Conservation (phyloP, 2,888 invertebrate genomes). For the Lymantria dispar region DNA sequence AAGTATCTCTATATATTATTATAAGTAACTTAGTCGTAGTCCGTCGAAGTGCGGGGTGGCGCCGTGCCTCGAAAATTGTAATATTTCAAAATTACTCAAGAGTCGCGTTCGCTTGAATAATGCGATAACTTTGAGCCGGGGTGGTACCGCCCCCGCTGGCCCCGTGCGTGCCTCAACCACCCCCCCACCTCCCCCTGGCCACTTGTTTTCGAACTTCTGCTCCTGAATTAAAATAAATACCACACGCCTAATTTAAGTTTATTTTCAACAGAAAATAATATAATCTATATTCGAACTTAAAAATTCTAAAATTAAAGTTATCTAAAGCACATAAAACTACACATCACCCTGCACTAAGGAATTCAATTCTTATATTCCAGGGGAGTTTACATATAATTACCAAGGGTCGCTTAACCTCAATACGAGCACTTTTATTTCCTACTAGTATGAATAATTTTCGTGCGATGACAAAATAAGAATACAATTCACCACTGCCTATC, state of each 20-base stretch:
- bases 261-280: slow-evolving; percentile 13
- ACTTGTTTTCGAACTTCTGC: slow-evolving; percentile 78
- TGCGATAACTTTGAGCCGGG: slow-evolving; percentile 73
- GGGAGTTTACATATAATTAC: too few relatives aligned
- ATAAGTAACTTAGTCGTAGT: slow-evolving; percentile 46
- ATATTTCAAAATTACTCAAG: slow-evolving; percentile 83
- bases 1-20: slow-evolving; percentile 16
- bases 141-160: slow-evolving; percentile 45
- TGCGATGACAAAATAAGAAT: too few relatives aligned
- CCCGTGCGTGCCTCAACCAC: slow-evolving; percentile 60
- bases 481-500: too few relatives aligned
- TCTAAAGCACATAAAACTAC: too few relatives aligned
- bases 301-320: too few relatives aligned
- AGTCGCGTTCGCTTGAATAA: slow-evolving; percentile 81
- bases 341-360: too few relatives aligned
- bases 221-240: slow-evolving; percentile 75
- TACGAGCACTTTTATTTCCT: too few relatives aligned
- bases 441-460: too few relatives aligned
- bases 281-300: too few relatives aligned
- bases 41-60: slow-evolving; percentile 52
- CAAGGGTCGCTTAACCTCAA: too few relatives aligned
- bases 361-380: too few relatives aligned
- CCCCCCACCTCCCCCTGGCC: slow-evolving; percentile 46
- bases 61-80: slow-evolving; percentile 77
- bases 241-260: slow-evolving; percentile 54